Evolutionary conservation across 2,797 vertebrate genomes (phyloP), one percentile per base, ranked within the genome.

Genomic region (Phalloptychus januarius): DNA sequence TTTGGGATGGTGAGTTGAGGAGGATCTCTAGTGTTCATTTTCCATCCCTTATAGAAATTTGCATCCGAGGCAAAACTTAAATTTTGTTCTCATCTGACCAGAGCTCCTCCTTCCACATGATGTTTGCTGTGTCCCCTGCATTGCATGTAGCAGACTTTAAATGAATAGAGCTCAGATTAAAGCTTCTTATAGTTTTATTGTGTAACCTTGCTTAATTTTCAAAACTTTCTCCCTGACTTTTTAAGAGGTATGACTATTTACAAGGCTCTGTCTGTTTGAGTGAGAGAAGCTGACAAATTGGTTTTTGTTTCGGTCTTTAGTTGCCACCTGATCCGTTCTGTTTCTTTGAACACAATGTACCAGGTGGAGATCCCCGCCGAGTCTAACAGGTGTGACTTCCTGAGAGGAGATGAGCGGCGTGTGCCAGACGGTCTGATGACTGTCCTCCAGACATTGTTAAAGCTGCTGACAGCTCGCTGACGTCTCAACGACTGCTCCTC

Each of bases 391-490:
- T 86, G 85, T 81, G 78, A 69, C 40, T 0, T 58, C 65, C 77
- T 25, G 45, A 25, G 18, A 70, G 52, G 38, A 40, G 1, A 5
- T 56, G 63, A 84, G 38, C 7, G 15, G 42, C 71, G n/a, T 42
- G 76, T 74, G 46, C 50, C 73, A 77, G 76, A 86, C 78, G 46
- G 80, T 69, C 67, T 31, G 50, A 4, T 38, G 79, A 83, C 56
- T 16, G 31, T 0, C 20, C 10, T 42, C 46, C 48, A 46, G 46
- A 52, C 54, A 6, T 82, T 80, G 78, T 80, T 83, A 83, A 75
- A 81, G 78, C 83, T 63, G 83, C 80, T 82, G 89, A 92, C 84
- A 83, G 82, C 78, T 83, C 4, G 0, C n/a, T 54, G 67, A 83
- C 36, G 40, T 78, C 54, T 74, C 2, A 2, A 40, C 75, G 82